A percentile compares a stretch with the other conserved stretches of the same genome.
Evolutionary conservation across 2,797 vertebrate species (phyloP).

Genomic region (Anableps anableps): DNA sequence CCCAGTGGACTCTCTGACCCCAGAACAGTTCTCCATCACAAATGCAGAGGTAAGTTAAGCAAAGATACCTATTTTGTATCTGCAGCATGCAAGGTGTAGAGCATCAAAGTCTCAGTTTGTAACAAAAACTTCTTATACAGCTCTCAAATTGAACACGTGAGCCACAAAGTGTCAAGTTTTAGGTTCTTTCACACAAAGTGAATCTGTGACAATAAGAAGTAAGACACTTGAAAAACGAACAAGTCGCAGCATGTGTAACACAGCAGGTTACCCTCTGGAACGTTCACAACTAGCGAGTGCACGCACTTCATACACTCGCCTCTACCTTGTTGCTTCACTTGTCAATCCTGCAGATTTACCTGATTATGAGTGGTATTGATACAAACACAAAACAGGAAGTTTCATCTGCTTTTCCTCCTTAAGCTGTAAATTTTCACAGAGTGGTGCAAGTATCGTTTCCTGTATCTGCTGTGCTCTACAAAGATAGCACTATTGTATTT

Average conservation of each 20-base stretch:
- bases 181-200: not conserved
- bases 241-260: not conserved
- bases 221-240: constrained; percentile 3
- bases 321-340: not conserved
- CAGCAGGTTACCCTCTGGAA: not conserved
- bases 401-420: not conserved
- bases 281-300: not conserved
- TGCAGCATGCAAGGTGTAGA: not conserved
- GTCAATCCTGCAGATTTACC: not conserved
- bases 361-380: not conserved
- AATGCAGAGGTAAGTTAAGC: constrained; percentile 36
- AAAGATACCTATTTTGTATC: constrained; percentile 28
- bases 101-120: not conserved
- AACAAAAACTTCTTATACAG: not conserved
- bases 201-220: not conserved
- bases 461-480: not conserved
- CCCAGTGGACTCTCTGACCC: constrained; percentile 75
- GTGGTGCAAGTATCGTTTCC: not conserved
- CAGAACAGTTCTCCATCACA: constrained; percentile 57
- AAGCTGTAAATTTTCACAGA: not conserved
- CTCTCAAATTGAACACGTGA: not conserved
- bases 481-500: not conserved
- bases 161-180: not conserved
- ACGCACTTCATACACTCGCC: not conserved
- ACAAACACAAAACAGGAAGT: not conserved